These are phyloP conservation scores for Calcarius lapponicus DNA, from an alignment of 2,797 vertebrate genomes.

Conservation along the genomic window DNA sequence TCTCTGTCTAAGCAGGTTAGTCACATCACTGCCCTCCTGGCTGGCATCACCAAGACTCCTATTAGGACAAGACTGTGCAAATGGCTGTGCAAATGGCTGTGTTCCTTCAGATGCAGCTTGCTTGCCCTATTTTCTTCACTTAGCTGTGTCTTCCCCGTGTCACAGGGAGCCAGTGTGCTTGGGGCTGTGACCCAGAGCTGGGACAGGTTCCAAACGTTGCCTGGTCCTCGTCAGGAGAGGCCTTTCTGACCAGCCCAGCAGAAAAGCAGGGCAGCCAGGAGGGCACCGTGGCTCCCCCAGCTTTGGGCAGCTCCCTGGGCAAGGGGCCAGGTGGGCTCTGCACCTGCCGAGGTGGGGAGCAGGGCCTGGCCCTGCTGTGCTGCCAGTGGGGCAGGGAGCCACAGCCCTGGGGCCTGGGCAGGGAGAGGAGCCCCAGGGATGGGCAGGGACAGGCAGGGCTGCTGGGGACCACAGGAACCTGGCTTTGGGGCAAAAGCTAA, in stretches of 20 bases:
- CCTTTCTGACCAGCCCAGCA: not conserved
- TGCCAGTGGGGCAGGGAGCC: not conserved
- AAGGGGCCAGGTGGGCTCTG: too few species aligned
- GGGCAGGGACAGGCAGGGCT: not conserved
- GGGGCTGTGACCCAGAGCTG: not conserved
- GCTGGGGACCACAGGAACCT: accelerated
- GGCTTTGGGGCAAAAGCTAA: not conserved
- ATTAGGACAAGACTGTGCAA: not conserved
- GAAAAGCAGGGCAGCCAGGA: not conserved
- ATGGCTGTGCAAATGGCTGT: not conserved
- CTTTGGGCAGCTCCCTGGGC: accelerated
- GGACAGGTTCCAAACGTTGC: not conserved
- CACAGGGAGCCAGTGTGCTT: not conserved
- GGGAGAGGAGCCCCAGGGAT: not conserved
- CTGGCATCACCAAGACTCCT: not conserved
- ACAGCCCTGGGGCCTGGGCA: not conserved
- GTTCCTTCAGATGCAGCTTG: not conserved
- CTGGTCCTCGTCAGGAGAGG: not conserved
- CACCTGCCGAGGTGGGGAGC: accelerated
- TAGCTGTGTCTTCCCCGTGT: not conserved
- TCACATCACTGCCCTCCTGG: not conserved
- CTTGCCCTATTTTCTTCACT: not conserved
- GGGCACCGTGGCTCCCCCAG: accelerated
- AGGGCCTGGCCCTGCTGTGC: not conserved
- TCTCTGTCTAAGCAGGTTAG: not conserved